phyloP scores from a whole-genome alignment of 2,888 invertebrate species.

The Lasioglossum oenotherae region DNA sequence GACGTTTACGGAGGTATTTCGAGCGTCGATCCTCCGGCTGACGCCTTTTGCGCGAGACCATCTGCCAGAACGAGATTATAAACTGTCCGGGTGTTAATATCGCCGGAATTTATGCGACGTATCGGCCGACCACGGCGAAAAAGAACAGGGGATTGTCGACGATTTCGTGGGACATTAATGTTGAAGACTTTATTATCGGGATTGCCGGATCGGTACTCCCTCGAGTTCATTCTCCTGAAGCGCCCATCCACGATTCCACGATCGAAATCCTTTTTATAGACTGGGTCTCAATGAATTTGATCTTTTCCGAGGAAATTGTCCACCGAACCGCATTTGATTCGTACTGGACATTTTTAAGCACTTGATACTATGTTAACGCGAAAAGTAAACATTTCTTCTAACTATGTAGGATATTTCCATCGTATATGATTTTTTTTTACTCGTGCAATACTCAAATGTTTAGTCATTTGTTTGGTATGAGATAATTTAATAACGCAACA shows the following conservation, averaged over 20 bases:
- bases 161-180: not conserved
- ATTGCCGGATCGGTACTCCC: not conserved
- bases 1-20: conserved; percentile 20
- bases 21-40: not conserved
- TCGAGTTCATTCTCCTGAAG: not conserved
- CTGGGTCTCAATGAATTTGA: too few species aligned
- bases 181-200: conserved; percentile 7
- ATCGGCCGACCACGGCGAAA: not conserved
- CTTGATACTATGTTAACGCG: too few species aligned
- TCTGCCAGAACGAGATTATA: conserved; percentile 2
- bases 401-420: too few species aligned
- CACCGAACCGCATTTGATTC: too few species aligned
- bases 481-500: too few species aligned
- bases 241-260: not conserved
- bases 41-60: not conserved
- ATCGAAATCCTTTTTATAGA: too few species aligned
- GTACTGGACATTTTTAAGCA: too few species aligned
- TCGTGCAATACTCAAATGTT: too few species aligned
- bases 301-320: too few species aligned
- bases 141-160: not conserved
- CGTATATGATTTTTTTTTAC: too few species aligned
- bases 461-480: too few species aligned
- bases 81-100: conserved; percentile 2
- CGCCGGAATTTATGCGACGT: conserved; percentile 17
- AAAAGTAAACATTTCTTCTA: too few species aligned